These are phyloP conservation scores for Rostratula benghalensis DNA, from an alignment of 2,113 vertebrate genomes.

Conservation along the genomic window DNA sequence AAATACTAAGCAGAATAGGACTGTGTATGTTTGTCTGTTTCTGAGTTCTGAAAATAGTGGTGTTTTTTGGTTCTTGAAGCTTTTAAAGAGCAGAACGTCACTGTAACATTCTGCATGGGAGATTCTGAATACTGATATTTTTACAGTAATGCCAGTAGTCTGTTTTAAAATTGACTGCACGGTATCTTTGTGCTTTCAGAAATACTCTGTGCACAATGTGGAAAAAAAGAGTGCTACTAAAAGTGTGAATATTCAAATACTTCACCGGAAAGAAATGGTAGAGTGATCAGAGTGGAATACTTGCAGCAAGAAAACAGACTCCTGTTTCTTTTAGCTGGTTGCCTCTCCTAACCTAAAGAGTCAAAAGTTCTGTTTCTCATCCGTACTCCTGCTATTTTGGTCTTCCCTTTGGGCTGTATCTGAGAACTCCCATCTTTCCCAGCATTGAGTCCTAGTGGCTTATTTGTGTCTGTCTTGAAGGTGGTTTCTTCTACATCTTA, in stretches of 20 bases:
- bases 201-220: neutral
- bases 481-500: neutral
- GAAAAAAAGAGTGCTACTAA: neutral
- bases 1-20: neutral
- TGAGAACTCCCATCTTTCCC: neutral
- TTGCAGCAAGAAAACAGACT: neutral
- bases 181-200: neutral
- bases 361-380: neutral
- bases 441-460: neutral
- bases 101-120: neutral
- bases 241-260: neutral
- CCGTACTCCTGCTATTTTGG: neutral
- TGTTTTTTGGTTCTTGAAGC: neutral
- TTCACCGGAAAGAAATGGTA: neutral
- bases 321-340: neutral
- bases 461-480: neutral
- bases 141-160: neutral
- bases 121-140: neutral
- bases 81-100: neutral
- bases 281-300: neutral
- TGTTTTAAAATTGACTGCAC: neutral
- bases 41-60: neutral
- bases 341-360: neutral
- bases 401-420: neutral
- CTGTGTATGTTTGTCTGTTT: neutral